Conservation (phyloP, 2,113 vertebrate genomes). For the Illadopsis cleaveri region DNA sequence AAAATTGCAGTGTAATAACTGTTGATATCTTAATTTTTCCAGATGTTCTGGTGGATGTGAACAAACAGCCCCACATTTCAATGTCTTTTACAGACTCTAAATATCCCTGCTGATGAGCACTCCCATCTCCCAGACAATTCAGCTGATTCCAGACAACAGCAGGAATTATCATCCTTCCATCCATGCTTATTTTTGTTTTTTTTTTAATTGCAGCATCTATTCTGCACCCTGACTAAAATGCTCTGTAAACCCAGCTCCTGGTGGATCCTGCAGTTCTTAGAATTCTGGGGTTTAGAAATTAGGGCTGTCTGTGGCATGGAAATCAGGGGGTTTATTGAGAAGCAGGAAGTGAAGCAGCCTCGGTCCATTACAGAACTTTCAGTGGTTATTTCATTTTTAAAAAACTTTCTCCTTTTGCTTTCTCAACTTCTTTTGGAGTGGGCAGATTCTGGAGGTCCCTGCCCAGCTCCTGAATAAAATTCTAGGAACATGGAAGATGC, state of each 20-base stretch:
- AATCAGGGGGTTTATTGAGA: background rate
- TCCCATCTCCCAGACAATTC: conserved; percentile 18
- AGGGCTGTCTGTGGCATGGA: background rate
- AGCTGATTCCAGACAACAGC: background rate
- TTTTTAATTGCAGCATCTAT: background rate
- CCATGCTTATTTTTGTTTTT: background rate
- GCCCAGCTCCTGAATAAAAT: background rate
- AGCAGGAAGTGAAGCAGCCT: background rate
- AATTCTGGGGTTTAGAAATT: background rate
- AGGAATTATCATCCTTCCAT: background rate
- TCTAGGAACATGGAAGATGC: background rate
- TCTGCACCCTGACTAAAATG: background rate
- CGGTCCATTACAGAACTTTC: background rate
- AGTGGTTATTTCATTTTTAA: background rate
- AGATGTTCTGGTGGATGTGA: background rate
- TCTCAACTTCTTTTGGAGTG: background rate
- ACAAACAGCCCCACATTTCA: background rate
- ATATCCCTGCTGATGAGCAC: background rate
- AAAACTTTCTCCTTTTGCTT: background rate
- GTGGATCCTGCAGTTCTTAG: background rate
- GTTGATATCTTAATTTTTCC: background rate
- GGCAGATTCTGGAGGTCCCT: background rate
- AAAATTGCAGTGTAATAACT: background rate
- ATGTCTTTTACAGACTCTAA: background rate
- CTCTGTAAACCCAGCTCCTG: background rate